phyloP scores from a whole-genome alignment of 35 echinoderm and acorn worm genomes.

The Lytechinus pictus region DNA sequence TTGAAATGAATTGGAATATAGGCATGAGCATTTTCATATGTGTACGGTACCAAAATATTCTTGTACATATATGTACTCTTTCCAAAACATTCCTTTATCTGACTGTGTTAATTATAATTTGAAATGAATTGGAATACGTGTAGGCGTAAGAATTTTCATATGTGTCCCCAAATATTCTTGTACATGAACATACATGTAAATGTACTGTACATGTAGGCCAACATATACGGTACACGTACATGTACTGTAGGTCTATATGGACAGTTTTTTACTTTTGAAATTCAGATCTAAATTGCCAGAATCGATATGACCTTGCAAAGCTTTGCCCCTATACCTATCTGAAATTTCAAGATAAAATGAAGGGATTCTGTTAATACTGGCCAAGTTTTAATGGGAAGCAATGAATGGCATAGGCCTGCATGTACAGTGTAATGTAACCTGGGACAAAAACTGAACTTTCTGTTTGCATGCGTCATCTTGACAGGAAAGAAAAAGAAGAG shows the following conservation, averaged over 20 bases:
- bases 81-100: too few species aligned
- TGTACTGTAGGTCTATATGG: neutral
- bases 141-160: too few species aligned
- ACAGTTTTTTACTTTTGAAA: neutral
- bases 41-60: too few species aligned
- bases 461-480: slow-evolving; percentile 1
- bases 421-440: too few species aligned
- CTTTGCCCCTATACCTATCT: neutral
- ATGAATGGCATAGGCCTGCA: neutral
- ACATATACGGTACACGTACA: neutral
- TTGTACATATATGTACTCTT: too few species aligned
- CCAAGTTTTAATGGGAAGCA: neutral
- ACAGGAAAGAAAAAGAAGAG: neutral
- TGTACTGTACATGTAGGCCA: too few species aligned
- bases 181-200: too few species aligned
- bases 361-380: neutral
- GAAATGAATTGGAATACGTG: too few species aligned
- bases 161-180: too few species aligned
- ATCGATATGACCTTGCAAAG: neutral
- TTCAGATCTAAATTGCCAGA: neutral
- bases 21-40: too few species aligned
- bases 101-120: too few species aligned
- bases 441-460: neutral
- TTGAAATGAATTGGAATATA: too few species aligned
- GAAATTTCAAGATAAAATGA: neutral